Percentiles rank a stretch among this genome's conserved stretches.
Conservation (phyloP, 2,113 vertebrate genomes). For the Ammospiza nelsoni region DNA sequence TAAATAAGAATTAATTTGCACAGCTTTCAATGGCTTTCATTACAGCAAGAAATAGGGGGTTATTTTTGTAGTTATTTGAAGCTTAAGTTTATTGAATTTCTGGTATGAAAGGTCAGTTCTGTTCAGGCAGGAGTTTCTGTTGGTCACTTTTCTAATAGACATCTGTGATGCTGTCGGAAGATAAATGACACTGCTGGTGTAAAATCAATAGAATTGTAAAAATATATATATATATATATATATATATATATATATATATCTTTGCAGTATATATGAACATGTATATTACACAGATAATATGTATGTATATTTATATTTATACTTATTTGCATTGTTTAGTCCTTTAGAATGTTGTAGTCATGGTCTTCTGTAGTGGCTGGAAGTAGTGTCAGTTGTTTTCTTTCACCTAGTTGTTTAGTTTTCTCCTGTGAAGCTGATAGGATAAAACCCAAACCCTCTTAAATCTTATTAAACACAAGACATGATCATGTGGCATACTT, state of each 20-base stretch:
- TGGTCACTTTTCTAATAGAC: conserved; percentile 14
- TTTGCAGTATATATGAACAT: background rate
- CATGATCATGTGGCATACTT: background rate
- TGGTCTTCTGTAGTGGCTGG: background rate
- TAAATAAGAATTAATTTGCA: background rate
- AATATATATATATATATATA: background rate
- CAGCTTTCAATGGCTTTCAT: conserved; percentile 5
- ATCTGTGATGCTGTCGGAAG: background rate
- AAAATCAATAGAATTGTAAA: background rate
- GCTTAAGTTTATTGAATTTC: conserved; percentile 47
- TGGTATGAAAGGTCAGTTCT: background rate
- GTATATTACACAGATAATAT: background rate
- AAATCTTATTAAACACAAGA: background rate
- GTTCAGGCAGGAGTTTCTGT: background rate
- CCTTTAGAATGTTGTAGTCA: background rate
- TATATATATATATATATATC: background rate
- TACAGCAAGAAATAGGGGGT: background rate
- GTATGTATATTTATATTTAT: background rate
- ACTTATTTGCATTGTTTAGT: background rate
- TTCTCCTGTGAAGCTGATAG: background rate
- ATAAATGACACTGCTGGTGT: background rate
- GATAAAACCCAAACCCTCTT: background rate
- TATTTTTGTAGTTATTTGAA: conserved; percentile 77
- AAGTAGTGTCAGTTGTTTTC: background rate
- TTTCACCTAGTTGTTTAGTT: background rate